phyloP scores from a whole-genome alignment of 92 coral and sea anemone species.

The Metridium senile region DNA sequence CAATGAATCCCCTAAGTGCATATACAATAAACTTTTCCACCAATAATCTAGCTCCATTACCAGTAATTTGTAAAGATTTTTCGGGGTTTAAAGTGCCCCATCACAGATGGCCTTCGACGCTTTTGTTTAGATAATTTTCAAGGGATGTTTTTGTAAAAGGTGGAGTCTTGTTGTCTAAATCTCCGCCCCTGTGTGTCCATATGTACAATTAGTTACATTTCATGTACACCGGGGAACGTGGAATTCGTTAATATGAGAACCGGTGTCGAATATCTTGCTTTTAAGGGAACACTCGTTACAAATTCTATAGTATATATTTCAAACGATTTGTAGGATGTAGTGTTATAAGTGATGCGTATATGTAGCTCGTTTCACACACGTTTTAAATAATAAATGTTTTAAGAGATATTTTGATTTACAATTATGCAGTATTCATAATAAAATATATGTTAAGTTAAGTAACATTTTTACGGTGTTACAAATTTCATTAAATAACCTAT shows the following conservation, averaged over 20 bases:
- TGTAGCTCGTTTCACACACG: neutral
- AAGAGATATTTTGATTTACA: neutral
- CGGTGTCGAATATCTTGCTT: neutral
- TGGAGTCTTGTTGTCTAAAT: constrained; percentile 14
- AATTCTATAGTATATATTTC: too few species aligned
- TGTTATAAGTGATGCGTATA: too few species aligned
- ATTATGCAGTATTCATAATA: constrained; percentile 1
- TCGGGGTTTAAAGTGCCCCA: neutral
- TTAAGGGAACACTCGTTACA: too few species aligned
- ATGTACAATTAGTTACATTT: neutral
- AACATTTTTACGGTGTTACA: too few species aligned
- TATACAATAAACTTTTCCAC: too few species aligned
- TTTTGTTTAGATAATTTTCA: constrained; percentile 5
- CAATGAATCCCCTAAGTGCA: neutral
- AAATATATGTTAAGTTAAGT: too few species aligned
- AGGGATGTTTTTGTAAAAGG: constrained; percentile 25
- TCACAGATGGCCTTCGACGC: constrained; percentile 16
- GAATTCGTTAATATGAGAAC: constrained; percentile 20
- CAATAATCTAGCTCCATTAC: constrained; percentile 11
- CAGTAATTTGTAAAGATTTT: constrained; percentile 6
- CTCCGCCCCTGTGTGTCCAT: constrained; percentile 15
- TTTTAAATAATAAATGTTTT: neutral
- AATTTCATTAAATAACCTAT: too few species aligned
- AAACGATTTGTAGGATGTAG: too few species aligned
- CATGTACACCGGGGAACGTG: neutral